Evolutionary conservation across 2,888 invertebrate species (phyloP), one percentile per base, ranked within the genome.

Genomic region (Dynastes maya): DNA sequence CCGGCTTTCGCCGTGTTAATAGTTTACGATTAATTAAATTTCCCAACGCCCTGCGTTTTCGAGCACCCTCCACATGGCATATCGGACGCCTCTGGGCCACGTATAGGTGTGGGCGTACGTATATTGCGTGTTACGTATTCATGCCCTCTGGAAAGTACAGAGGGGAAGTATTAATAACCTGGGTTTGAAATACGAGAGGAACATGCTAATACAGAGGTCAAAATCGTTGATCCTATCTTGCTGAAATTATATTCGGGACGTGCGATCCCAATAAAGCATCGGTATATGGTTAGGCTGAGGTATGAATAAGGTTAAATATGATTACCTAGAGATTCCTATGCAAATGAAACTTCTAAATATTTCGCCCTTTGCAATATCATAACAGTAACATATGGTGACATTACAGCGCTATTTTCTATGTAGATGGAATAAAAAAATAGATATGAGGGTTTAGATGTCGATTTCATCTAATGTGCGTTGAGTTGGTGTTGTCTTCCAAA

Each of bases 21-120:
- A 74, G 72, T 74, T 74, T 63, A 74, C 72, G 61, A 74, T 74
- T 74, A 74, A 74, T 74, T 74, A 45, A 74, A 74, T 74, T 74
- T 61, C 61, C 45, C 45, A n/a, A 13, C 27, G 40, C 40, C 5
- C 27, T 13, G 45, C 22, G 13, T 32, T 45, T 27, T 49, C 51
- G 45, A 61, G 61, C 22, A 27, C 45, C 22, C 72, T 74, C 22
- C 45, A 61, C n/a, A 6, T 45, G 45, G 22, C 63, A 61, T 13
- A 63, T 40, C 45, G 61, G 22, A 45, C 61, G 22, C 45, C 61
- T 45, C 5, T 37, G 58, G 55, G 40, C 29, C 22, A 27, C 27
- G 13, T 2, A 13, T 40, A n/a, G 58, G 37, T 71, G 4, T 55
- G n/a, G 16, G 65, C 16, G 65, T 67, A n/a, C 53, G 27, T 27